Conservation (phyloP, 1,140 invertebrate genomes). For the Macrobrachium nipponense region DNA sequence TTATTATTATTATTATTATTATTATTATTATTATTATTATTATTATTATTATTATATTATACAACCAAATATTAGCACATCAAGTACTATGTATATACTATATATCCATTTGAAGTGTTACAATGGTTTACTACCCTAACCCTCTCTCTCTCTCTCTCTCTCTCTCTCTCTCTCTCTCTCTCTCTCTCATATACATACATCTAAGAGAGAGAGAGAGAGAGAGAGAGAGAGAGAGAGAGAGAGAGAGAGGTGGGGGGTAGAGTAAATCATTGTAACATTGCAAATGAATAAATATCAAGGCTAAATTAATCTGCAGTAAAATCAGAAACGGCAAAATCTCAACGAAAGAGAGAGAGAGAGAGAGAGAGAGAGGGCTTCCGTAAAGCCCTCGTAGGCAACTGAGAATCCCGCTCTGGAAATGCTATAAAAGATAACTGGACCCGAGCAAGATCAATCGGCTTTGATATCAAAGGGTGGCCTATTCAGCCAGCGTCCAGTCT, state of each 20-base stretch:
- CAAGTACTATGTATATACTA: too few species aligned
- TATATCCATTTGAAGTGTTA: neutral
- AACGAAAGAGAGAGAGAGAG: neutral
- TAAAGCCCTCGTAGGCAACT: neutral
- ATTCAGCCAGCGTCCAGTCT: neutral
- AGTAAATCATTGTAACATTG: neutral
- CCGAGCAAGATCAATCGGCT: neutral
- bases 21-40: too few species aligned
- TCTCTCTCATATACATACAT: neutral
- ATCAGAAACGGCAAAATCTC: neutral
- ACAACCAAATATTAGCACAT: too few species aligned
- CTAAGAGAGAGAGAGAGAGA: neutral
- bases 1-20: too few species aligned
- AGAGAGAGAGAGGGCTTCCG: neutral
- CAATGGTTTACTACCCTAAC: neutral
- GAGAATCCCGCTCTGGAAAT: neutral
- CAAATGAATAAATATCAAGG: neutral
- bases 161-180: constrained; percentile 32
- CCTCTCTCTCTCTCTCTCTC: constrained; percentile 36
- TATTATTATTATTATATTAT: too few species aligned
- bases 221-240: constrained; percentile 17
- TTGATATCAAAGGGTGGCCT: neutral
- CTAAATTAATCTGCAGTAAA: neutral
- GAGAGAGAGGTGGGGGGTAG: constrained; percentile 19
- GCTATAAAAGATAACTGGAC: constrained; percentile 9